Evolutionary conservation across 2,888 invertebrate genomes (phyloP).

Genomic region (Philonicus albiceps): DNA sequence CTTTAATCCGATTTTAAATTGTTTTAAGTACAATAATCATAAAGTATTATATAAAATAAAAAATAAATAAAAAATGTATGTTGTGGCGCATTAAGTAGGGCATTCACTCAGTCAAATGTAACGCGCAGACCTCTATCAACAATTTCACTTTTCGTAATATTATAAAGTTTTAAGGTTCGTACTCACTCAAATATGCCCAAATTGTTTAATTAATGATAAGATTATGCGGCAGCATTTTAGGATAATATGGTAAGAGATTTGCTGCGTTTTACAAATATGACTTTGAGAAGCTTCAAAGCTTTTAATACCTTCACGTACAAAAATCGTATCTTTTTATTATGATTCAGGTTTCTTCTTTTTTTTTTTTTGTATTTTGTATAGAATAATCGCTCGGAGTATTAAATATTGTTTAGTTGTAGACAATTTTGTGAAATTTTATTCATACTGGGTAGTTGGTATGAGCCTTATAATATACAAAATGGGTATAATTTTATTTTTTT

Average conservation of each 20-base stretch:
- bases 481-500: background rate
- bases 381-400: background rate
- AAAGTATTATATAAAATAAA: background rate
- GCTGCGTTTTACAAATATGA: background rate
- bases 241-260: background rate
- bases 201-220: background rate
- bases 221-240: background rate
- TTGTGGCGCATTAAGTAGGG: background rate
- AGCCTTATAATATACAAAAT: background rate
- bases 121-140: background rate
- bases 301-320: background rate
- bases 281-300: background rate
- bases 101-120: background rate
- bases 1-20: background rate
- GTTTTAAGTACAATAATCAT: background rate
- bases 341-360: background rate
- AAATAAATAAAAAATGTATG: background rate
- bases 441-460: background rate
- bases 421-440: background rate
- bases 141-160: background rate
- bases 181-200: background rate
- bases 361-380: no score
- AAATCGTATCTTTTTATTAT: background rate
- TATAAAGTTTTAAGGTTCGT: background rate
- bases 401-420: background rate